A percentile compares a stretch with the other conserved stretches of the same genome.
Conservation (phyloP, 1,140 invertebrate species). For the Ceratitis capitata region DNA sequence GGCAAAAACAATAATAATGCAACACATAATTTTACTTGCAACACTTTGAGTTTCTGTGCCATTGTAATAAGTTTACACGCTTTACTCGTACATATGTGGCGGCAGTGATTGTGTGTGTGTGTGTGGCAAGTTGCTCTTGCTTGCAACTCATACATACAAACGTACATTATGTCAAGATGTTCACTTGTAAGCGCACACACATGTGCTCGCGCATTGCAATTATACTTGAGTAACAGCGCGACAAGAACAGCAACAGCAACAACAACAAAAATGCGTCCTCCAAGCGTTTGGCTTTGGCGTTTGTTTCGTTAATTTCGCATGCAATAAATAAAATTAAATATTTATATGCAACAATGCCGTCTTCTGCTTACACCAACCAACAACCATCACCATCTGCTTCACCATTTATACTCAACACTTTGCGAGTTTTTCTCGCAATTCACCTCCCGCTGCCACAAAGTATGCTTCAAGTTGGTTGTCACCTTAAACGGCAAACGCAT, state of each 20-base stretch:
- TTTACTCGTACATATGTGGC: too few species aligned
- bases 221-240: slow-evolving; percentile 5
- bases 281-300: not conserved
- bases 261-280: not conserved
- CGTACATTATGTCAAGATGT: too few species aligned
- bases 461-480: slow-evolving; percentile 31
- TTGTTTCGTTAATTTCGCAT: slow-evolving; percentile 18
- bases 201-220: not conserved
- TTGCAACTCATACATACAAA: not conserved
- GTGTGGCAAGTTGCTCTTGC: not conserved
- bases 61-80: not conserved
- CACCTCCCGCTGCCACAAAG: too few species aligned
- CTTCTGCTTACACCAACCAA: not conserved
- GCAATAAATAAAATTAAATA: slow-evolving; percentile 36
- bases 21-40: not conserved
- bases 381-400: not conserved
- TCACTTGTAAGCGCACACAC: too few species aligned
- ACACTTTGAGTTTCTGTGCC: not conserved
- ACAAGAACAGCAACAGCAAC: not conserved
- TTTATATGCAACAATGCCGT: slow-evolving; percentile 1
- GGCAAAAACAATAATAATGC: not conserved
- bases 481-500: not conserved
- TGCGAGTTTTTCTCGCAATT: not conserved
- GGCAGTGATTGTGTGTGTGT: not conserved
- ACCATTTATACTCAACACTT: not conserved